Evolutionary conservation across 2,888 invertebrate species (phyloP).

Genomic region (Colletes collaris): DNA sequence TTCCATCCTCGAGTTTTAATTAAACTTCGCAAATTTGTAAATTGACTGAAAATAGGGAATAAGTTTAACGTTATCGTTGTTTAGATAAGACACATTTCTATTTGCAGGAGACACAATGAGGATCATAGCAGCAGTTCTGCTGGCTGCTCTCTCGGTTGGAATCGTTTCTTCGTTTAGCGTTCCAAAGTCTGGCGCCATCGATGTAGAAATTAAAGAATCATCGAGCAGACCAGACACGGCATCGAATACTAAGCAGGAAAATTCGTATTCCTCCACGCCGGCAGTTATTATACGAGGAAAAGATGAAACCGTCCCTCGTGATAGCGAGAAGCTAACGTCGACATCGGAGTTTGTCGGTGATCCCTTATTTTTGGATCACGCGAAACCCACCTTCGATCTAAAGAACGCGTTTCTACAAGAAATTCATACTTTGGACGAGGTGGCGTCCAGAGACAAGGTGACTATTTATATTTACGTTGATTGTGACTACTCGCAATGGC

Average conservation of each 20-base stretch:
- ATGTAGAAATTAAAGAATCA: not conserved
- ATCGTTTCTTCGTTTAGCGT: constrained; percentile 21
- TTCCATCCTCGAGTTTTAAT: too few relatives aligned
- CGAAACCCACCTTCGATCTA: constrained; percentile 65
- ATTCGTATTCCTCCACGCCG: not conserved
- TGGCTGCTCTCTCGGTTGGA: constrained; percentile 63
- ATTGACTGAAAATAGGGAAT: too few relatives aligned
- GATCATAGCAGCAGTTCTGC: constrained; percentile 75
- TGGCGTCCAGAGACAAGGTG: constrained; percentile 70
- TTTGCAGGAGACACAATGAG: constrained; percentile 73
- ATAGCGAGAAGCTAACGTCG: not conserved
- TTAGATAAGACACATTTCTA: not conserved
- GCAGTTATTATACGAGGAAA: not conserved
- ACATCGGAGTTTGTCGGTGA: not conserved
- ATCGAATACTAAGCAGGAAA: not conserved
- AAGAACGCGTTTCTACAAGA: constrained; percentile 75
- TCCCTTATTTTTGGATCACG: constrained; percentile 15
- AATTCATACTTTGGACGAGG: constrained; percentile 74
- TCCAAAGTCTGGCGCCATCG: constrained; percentile 29
- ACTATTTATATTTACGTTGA: not conserved
- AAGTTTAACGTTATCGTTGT: too few relatives aligned
- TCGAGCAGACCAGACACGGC: not conserved
- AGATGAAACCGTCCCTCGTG: not conserved
- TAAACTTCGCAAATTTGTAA: too few relatives aligned
- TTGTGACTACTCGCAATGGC: too few relatives aligned